Percentiles rank a stretch among this genome's conserved stretches.
These are phyloP conservation scores for Tympanuchus pallidicinctus DNA, from an alignment of 2,113 vertebrate species.

Conservation along the genomic window DNA sequence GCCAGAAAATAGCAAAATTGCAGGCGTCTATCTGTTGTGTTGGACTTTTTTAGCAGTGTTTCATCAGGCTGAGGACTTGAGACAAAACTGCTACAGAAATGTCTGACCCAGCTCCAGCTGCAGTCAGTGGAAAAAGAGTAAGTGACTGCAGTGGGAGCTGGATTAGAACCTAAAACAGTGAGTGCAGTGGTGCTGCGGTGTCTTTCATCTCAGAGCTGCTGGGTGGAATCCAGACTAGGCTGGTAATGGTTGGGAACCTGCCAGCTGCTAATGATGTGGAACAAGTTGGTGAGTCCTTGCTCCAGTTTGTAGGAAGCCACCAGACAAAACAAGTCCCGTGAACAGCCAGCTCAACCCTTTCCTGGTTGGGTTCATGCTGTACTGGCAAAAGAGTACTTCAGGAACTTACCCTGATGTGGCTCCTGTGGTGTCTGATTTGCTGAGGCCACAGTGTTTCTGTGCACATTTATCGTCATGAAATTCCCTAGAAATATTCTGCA, in stretches of 20 bases:
- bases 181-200: slow-evolving; percentile 23
- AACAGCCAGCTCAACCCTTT: slow-evolving; percentile 26
- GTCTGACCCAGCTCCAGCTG: slow-evolving; percentile 42
- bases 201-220: slow-evolving; percentile 49
- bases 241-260: slow-evolving; percentile 63
- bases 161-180: slow-evolving; percentile 33
- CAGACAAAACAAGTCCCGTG: slow-evolving; percentile 69
- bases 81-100: not conserved
- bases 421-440: slow-evolving; percentile 49
- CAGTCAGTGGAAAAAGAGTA: slow-evolving; percentile 11
- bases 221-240: slow-evolving; percentile 46
- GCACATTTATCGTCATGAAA: not conserved
- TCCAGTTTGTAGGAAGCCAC: slow-evolving; percentile 59
- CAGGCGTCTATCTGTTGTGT: not conserved
- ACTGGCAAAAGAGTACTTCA: slow-evolving; percentile 34
- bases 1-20: not conserved
- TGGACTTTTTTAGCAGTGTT: not conserved
- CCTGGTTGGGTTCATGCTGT: slow-evolving; percentile 23
- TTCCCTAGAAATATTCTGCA: slow-evolving; percentile 43
- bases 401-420: slow-evolving; percentile 50
- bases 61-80: not conserved
- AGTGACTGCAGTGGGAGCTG: slow-evolving; percentile 42
- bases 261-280: slow-evolving; percentile 60
- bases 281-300: slow-evolving; percentile 55
- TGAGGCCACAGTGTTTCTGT: not conserved